phyloP scores from a whole-genome alignment of 2,888 invertebrate genomes.

The Tortricodes alternella region DNA sequence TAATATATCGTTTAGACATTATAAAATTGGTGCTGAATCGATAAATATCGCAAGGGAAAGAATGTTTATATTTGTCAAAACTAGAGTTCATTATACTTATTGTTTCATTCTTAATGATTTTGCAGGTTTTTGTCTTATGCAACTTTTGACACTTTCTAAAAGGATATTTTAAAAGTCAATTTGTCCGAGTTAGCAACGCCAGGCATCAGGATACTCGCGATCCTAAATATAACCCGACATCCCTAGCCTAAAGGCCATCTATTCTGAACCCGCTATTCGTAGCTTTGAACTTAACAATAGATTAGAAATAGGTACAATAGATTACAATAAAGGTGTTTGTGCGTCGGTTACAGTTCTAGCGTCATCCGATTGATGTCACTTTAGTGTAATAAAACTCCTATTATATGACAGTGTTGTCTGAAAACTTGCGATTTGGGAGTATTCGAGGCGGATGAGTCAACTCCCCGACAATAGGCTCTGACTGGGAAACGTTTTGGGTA shows the following conservation, averaged over 20 bases:
- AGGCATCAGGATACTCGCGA: too few species aligned
- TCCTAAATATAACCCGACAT: constrained; percentile 6
- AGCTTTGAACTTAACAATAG: constrained; percentile 11
- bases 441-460: constrained; percentile 16
- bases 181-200: background rate
- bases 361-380: constrained; percentile 23
- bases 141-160: background rate
- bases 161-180: background rate
- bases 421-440: constrained; percentile 2
- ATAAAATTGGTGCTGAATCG: too few species aligned
- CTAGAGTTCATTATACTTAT: too few species aligned
- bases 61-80: too few species aligned
- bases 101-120: too few species aligned
- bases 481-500: background rate
- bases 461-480: background rate
- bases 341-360: background rate
- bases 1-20: too few species aligned
- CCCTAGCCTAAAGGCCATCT: constrained; percentile 22
- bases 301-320: constrained; percentile 15
- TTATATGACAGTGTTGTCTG: constrained; percentile 23
- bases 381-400: constrained; percentile 12
- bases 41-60: too few species aligned
- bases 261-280: constrained; percentile 16
- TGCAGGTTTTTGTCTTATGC: too few species aligned
- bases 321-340: constrained; percentile 16